A percentile compares a stretch with the other conserved stretches of the same genome.
Conservation (phyloP, 2,888 invertebrate genomes). For the Drepanosiphum platanoidis region DNA sequence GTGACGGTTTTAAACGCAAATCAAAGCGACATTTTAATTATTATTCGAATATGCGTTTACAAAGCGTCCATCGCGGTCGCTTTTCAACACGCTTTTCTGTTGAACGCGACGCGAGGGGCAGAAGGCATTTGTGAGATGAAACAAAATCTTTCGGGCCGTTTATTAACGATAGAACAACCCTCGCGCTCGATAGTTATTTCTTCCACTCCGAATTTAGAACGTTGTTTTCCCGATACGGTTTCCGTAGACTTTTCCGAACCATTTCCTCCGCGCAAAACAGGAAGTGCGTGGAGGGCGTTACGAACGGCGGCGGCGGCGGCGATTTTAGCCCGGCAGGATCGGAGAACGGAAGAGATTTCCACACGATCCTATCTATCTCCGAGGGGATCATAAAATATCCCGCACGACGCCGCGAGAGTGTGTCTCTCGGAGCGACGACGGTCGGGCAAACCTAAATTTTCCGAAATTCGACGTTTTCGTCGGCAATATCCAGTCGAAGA, state of each 20-base stretch:
- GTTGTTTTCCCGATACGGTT: constrained; percentile 1
- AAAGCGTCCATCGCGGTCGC: too few relatives aligned
- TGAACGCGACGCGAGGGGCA: not conserved
- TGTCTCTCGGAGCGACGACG: too few relatives aligned
- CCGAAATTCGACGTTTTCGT: too few relatives aligned
- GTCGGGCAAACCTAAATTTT: too few relatives aligned
- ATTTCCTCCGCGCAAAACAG: constrained; percentile 2
- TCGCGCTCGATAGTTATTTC: constrained; percentile 4
- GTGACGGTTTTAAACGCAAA: too few relatives aligned
- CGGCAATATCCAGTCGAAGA: too few relatives aligned
- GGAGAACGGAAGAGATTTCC: not conserved
- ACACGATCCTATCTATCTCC: too few relatives aligned
- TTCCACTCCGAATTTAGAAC: not conserved
- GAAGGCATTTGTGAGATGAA: not conserved
- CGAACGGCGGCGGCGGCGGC: too few relatives aligned
- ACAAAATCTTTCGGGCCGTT: not conserved
- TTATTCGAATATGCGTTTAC: too few relatives aligned
- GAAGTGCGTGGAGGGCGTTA: not conserved
- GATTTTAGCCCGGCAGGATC: too few relatives aligned
- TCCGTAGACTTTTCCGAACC: constrained; percentile 32
- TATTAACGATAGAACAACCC: constrained; percentile 18
- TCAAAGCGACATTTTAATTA: too few relatives aligned
- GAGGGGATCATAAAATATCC: not conserved
- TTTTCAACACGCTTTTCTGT: not conserved
- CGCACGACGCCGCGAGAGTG: too few relatives aligned